Evolutionary conservation across 2,113 vertebrate species (phyloP).

Genomic region (Rallus limicola): DNA sequence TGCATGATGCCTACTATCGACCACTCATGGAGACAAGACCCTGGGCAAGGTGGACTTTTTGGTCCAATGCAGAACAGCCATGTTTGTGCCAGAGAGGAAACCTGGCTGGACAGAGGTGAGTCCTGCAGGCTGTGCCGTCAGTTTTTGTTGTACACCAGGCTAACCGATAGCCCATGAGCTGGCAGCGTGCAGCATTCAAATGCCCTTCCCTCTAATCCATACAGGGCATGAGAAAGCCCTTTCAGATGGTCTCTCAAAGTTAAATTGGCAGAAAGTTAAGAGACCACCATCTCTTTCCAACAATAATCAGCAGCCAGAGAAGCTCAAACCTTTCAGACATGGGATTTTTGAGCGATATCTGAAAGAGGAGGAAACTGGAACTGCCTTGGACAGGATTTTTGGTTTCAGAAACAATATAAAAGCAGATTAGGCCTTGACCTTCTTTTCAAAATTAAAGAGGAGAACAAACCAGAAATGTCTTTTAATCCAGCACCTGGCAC

Average conservation of each 20-base stretch:
- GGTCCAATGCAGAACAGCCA: background rate
- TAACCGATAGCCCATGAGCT: background rate
- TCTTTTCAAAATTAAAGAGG: background rate
- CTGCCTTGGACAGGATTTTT: background rate
- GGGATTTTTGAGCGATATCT: background rate
- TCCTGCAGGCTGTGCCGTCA: background rate
- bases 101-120: background rate
- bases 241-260: background rate
- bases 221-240: background rate
- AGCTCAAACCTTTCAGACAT: background rate
- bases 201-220: background rate
- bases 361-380: background rate
- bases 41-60: background rate
- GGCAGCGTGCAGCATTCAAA: background rate
- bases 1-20: background rate
- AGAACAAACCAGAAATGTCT: background rate
- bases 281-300: background rate
- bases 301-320: background rate
- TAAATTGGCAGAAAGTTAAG: background rate
- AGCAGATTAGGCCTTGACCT: background rate
- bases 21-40: background rate
- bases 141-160: background rate
- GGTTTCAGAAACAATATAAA: background rate
- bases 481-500: background rate
- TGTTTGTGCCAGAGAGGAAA: background rate